Conservation (phyloP, 2,888 invertebrate species). For the Drosophila flavopinicola region DNA sequence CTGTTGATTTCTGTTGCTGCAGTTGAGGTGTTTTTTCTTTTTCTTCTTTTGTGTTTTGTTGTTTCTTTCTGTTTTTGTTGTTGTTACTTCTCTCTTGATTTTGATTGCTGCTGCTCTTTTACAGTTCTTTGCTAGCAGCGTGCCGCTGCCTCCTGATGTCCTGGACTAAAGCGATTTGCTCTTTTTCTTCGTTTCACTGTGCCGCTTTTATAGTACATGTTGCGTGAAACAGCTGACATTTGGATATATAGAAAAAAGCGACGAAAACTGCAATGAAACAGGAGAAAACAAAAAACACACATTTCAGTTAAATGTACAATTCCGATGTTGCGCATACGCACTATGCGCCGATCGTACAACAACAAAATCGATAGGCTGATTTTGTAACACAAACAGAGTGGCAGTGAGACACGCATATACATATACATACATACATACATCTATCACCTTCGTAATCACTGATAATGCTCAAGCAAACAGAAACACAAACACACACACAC, state of each 20-base stretch:
- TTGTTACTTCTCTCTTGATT: constrained; percentile 22
- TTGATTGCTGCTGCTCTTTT: constrained; percentile 35
- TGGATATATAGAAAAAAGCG: constrained; percentile 33
- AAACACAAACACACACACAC: constrained; percentile 18
- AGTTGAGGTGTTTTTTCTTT: constrained; percentile 11
- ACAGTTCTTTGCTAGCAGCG: constrained; percentile 45
- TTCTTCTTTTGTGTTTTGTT: neutral
- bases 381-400: constrained; percentile 28
- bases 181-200: constrained; percentile 73
- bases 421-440: constrained; percentile 9
- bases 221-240: constrained; percentile 73
- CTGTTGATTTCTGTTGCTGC: constrained; percentile 23
- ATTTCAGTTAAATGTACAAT: constrained; percentile 12
- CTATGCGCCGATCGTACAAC: constrained; percentile 8
- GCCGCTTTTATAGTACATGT: constrained; percentile 69
- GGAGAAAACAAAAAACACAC: constrained; percentile 2
- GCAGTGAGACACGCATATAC: constrained; percentile 7
- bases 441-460: constrained; percentile 60
- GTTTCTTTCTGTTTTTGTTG: constrained; percentile 1
- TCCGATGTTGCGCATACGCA: constrained; percentile 64
- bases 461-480: constrained; percentile 50
- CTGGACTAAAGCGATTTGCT: constrained; percentile 58
- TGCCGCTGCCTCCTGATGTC: constrained; percentile 43
- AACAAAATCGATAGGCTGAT: constrained; percentile 8
- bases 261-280: constrained; percentile 40